These are phyloP conservation scores for Boloria euphrosyne DNA, from an alignment of 2,888 invertebrate genomes.

Conservation along the genomic window DNA sequence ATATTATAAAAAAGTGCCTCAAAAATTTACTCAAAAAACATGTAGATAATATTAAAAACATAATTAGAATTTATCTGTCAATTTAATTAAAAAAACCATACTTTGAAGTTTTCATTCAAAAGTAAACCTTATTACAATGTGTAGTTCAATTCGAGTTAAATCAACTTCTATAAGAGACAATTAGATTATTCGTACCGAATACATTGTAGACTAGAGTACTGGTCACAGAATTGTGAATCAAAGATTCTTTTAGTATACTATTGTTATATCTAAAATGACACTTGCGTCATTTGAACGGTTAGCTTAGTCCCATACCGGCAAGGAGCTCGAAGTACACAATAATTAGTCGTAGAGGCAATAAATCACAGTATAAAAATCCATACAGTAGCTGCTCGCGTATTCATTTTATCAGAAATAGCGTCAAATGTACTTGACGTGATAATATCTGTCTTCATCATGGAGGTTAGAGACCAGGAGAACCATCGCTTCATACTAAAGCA, in stretches of 20 bases:
- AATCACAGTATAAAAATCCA: constrained; percentile 42
- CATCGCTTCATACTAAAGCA: too few relatives aligned
- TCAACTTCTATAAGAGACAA: constrained; percentile 2
- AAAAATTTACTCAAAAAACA: too few relatives aligned
- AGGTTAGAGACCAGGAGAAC: too few relatives aligned
- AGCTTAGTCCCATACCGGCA: constrained; percentile 49
- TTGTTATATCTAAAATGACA: background rate
- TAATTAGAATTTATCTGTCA: too few relatives aligned
- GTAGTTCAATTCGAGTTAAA: constrained; percentile 1
- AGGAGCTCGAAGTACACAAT: constrained; percentile 60
- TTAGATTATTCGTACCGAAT: constrained; percentile 28
- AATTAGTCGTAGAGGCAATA: constrained; percentile 36
- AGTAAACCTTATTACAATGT: too few relatives aligned
- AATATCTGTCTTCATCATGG: too few relatives aligned
- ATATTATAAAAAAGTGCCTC: background rate
- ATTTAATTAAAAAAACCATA: too few relatives aligned
- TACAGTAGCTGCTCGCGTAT: constrained; percentile 27
- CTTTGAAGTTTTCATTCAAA: too few relatives aligned
- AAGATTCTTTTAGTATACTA: constrained; percentile 33
- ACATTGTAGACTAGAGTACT: constrained; percentile 71
- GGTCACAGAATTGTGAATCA: constrained; percentile 69
- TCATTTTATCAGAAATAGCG: too few relatives aligned
- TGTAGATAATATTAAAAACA: too few relatives aligned
- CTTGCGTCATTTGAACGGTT: background rate
- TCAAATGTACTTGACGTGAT: too few relatives aligned